Evolutionary conservation across 2,113 vertebrate genomes (phyloP).

Genomic region (Chiloscyllium plagiosum): DNA sequence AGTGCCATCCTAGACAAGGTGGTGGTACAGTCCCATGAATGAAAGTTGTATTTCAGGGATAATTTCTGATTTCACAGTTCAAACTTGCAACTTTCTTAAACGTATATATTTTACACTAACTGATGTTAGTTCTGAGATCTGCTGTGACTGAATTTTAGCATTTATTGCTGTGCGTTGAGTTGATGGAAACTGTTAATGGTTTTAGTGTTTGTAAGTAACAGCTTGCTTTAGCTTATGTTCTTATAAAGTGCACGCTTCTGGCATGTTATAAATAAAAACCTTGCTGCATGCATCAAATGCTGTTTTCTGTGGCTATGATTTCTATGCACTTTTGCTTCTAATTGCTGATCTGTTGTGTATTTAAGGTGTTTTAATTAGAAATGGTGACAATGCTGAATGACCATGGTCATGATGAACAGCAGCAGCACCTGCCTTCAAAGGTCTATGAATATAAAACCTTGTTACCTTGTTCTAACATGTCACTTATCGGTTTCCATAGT

Average conservation of each 20-base stretch:
- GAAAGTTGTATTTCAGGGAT: not conserved
- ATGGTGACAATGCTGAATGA: not conserved
- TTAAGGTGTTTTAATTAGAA: not conserved
- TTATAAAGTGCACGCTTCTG: constrained; percentile 15
- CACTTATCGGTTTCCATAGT: not conserved
- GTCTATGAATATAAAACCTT: not conserved
- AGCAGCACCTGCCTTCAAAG: not conserved
- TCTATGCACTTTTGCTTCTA: not conserved
- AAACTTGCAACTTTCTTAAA: not conserved
- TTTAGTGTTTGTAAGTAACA: constrained; percentile 1
- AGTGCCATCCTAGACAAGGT: not conserved
- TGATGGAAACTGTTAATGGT: not conserved
- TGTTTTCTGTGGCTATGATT: constrained; percentile 35
- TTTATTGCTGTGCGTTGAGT: constrained; percentile 27
- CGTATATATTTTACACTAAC: constrained; percentile 15
- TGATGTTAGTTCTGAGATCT: constrained; percentile 12
- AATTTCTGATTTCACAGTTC: not conserved
- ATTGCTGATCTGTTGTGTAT: not conserved
- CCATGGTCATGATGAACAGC: not conserved
- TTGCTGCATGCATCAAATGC: constrained; percentile 35
- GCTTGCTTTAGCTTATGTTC: constrained; percentile 4
- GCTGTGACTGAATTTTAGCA: constrained; percentile 1
- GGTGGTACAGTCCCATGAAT: not conserved
- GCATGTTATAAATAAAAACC: constrained; percentile 36
- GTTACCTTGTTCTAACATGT: not conserved